A percentile compares a stretch with the other conserved stretches of the same genome.
Evolutionary conservation across 2,888 invertebrate genomes (phyloP).

Genomic region (Aproaerema taeniolella): DNA sequence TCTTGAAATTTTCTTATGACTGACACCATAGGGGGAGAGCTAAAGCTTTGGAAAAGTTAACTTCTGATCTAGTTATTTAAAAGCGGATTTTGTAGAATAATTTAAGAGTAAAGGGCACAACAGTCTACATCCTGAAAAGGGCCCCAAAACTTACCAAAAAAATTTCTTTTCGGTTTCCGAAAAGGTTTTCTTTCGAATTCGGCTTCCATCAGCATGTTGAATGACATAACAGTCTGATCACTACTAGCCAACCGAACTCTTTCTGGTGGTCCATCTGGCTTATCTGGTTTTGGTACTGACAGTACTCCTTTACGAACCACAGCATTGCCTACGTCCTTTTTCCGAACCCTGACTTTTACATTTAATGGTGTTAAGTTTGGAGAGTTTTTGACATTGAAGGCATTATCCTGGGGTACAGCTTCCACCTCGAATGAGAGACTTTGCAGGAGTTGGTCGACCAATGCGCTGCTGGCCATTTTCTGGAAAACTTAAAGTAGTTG

Average conservation of each 20-base stretch:
- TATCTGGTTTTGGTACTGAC: slow-evolving; percentile 33
- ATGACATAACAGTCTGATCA: slow-evolving; percentile 60
- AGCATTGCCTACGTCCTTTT: slow-evolving; percentile 33
- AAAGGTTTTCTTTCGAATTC: slow-evolving; percentile 32
- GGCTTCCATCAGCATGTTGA: slow-evolving; percentile 50
- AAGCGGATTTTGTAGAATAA: too few relatives aligned
- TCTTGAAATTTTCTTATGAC: too few relatives aligned
- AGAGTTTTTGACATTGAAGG: slow-evolving; percentile 21
- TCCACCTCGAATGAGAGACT: slow-evolving; percentile 53
- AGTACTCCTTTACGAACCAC: slow-evolving; percentile 27
- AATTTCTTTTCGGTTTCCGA: slow-evolving; percentile 34
- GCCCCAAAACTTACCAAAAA: slow-evolving; percentile 35
- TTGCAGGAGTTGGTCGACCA: too few relatives aligned
- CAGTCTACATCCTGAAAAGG: too few relatives aligned
- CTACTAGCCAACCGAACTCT: slow-evolving; percentile 47
- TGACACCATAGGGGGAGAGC: too few relatives aligned
- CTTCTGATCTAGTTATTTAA: too few relatives aligned
- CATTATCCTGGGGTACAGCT: slow-evolving; percentile 39
- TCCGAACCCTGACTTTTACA: slow-evolving; percentile 52
- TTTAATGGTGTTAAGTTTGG: slow-evolving; percentile 42
- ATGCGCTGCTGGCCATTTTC: too few relatives aligned
- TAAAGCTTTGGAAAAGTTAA: too few relatives aligned
- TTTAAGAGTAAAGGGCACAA: too few relatives aligned
- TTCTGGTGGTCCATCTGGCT: slow-evolving; percentile 25
- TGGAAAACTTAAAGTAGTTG: too few relatives aligned